Percentiles rank a stretch among this genome's conserved stretches.
phyloP scores from a whole-genome alignment of 2,888 invertebrate species.

The Mythimna ferrago region DNA sequence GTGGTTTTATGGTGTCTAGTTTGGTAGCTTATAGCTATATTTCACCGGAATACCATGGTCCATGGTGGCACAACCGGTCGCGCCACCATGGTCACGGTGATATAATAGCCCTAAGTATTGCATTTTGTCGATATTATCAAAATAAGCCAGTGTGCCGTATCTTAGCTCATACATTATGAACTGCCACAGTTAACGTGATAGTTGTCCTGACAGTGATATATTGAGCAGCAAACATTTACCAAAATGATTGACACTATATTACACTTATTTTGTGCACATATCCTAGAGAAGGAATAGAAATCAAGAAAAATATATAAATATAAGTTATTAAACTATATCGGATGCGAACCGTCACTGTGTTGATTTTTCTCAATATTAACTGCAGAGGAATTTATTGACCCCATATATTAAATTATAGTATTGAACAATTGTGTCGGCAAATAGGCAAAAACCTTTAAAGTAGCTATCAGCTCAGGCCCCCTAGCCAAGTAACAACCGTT shows the following conservation, averaged over 20 bases:
- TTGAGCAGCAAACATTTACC: conserved; percentile 27
- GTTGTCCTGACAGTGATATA: conserved; percentile 38
- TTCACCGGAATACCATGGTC: too few relatives aligned
- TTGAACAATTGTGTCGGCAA: too few relatives aligned
- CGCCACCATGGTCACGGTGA: too few relatives aligned
- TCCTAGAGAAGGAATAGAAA: background rate
- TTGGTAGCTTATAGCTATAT: too few relatives aligned
- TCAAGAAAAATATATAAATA: too few relatives aligned
- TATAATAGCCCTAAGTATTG: background rate
- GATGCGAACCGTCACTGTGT: background rate
- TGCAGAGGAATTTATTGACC: too few relatives aligned
- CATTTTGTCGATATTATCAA: background rate
- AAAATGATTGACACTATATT: conserved; percentile 51
- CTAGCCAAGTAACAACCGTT: too few relatives aligned
- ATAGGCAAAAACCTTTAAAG: too few relatives aligned
- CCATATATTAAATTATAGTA: too few relatives aligned
- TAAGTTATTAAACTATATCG: too few relatives aligned
- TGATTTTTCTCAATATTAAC: background rate
- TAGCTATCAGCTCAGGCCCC: background rate
- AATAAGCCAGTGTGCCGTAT: background rate
- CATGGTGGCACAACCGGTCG: too few relatives aligned
- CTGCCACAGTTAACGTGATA: background rate
- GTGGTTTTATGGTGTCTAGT: too few relatives aligned
- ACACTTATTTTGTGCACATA: conserved; percentile 25
- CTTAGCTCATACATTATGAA: conserved; percentile 2